phyloP scores from a whole-genome alignment of 1,140 invertebrate species.

The Nilaparvata lugens region DNA sequence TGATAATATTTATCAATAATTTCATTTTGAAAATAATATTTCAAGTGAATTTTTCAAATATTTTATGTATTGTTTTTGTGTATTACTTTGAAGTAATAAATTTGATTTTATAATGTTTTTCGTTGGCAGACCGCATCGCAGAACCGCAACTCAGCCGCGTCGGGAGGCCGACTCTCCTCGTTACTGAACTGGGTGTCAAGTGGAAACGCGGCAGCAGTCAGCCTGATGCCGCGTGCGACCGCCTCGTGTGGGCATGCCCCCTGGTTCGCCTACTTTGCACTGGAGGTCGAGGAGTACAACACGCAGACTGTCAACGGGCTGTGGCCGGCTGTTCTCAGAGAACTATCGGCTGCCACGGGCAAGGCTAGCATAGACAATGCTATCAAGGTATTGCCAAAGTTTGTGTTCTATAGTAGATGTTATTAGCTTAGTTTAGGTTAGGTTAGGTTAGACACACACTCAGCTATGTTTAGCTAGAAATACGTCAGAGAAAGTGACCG shows the following conservation, averaged over 20 bases:
- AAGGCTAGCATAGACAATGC: constrained; percentile 56
- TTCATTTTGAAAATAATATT: too few relatives aligned
- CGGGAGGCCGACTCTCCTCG: constrained; percentile 13
- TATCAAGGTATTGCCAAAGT: constrained; percentile 57
- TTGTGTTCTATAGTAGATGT: too few relatives aligned
- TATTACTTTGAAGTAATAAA: too few relatives aligned
- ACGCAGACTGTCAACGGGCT: constrained; percentile 52
- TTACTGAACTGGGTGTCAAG: constrained; percentile 21
- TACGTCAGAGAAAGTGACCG: too few relatives aligned
- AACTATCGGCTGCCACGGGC: constrained; percentile 41
- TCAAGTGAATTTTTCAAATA: too few relatives aligned
- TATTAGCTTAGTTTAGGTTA: too few relatives aligned
- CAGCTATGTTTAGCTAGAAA: too few relatives aligned
- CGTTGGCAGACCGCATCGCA: not conserved
- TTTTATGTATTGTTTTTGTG: too few relatives aligned
- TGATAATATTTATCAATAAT: too few relatives aligned
- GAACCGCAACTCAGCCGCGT: not conserved
- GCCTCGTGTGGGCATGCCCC: constrained; percentile 39
- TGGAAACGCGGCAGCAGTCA: not conserved
- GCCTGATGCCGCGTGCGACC: constrained; percentile 9
- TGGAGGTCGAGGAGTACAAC: constrained; percentile 56
- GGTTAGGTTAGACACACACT: too few relatives aligned
- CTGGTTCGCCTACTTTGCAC: constrained; percentile 60
- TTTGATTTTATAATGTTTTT: too few relatives aligned
- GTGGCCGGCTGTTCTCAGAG: constrained; percentile 57